Conservation (phyloP, 2,888 invertebrate genomes). For the Harmothoe impar region DNA sequence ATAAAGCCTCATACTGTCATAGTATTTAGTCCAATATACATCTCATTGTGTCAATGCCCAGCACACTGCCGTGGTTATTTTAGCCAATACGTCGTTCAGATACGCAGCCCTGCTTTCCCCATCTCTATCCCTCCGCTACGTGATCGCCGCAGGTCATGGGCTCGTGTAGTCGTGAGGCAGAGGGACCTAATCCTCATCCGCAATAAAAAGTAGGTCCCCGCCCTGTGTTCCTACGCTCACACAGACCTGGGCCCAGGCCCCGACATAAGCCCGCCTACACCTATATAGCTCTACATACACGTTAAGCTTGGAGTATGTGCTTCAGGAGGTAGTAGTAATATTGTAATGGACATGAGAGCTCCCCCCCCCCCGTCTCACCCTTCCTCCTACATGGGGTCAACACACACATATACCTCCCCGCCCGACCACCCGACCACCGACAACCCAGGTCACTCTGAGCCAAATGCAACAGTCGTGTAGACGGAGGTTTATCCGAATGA, state of each 20-base stretch:
- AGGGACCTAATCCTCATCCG: background rate
- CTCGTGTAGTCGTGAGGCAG: background rate
- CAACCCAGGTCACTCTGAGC: background rate
- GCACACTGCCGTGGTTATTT: no score
- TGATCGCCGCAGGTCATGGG: background rate
- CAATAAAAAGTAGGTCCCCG: background rate
- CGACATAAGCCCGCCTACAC: background rate
- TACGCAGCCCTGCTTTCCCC: no score
- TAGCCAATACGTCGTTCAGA: no score
- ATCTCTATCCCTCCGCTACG: background rate
- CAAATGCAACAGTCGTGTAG: slow-evolving; percentile 55
- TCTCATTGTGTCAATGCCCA: no score
- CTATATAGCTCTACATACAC: background rate
- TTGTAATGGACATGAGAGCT: background rate
- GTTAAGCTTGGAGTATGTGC: background rate
- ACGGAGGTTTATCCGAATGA: slow-evolving; percentile 35
- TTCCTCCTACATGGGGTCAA: background rate
- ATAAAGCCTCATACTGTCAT: no score
- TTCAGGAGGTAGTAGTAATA: background rate
- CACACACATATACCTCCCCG: no score
- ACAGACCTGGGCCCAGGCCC: background rate
- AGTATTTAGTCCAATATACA: no score
- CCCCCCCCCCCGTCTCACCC: background rate
- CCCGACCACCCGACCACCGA: background rate
- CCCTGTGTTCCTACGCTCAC: slow-evolving; percentile 18